phyloP scores from a whole-genome alignment of 2,113 vertebrate species.

The Triplophysa siluroides region DNA sequence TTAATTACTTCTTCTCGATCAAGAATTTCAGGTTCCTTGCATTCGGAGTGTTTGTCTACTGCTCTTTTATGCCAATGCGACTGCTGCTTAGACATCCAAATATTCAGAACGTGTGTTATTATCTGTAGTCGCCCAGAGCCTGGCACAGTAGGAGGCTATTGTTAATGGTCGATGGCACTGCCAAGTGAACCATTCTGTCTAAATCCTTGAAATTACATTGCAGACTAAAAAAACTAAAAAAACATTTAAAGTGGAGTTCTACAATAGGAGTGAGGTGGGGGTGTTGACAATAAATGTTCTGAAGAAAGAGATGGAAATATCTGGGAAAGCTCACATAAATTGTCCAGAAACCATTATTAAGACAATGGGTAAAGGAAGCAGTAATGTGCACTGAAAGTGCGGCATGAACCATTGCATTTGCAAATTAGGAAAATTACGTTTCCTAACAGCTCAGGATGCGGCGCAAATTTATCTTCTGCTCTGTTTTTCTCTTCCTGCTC shows the following conservation, averaged over 20 bases:
- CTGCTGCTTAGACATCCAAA: constrained; percentile 26
- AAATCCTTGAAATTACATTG: constrained; percentile 49
- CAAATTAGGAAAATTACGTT: constrained; percentile 50
- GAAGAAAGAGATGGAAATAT: constrained; percentile 47
- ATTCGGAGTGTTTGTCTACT: background rate
- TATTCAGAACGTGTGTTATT: constrained; percentile 40
- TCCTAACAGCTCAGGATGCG: constrained; percentile 36
- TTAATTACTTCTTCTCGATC: constrained; percentile 20
- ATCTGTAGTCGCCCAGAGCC: constrained; percentile 34
- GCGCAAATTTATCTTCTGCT: constrained; percentile 28
- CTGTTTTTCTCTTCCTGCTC: constrained; percentile 1
- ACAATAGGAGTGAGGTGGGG: constrained; percentile 32
- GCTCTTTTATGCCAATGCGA: constrained; percentile 9
- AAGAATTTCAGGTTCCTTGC: background rate
- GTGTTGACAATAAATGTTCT: constrained; percentile 43
- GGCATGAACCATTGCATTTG: constrained; percentile 47
- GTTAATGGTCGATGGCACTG: constrained; percentile 49
- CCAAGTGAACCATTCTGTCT: constrained; percentile 41
- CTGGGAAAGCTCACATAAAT: constrained; percentile 44
- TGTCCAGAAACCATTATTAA: constrained; percentile 53
- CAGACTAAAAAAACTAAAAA: constrained; percentile 29
- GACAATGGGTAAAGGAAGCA: constrained; percentile 50
- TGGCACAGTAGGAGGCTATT: constrained; percentile 42
- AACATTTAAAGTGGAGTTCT: constrained; percentile 30
- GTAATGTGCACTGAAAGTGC: constrained; percentile 44